Percentiles rank a stretch among this genome's conserved stretches.
These are phyloP conservation scores for human (Homo sapiens) DNA, from an alignment of 2,113 vertebrate species.

Conservation along the genomic window GRCh38 chrX:120768501-120769000, in stretches of 20 bases:
- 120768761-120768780: constrained; percentile 44
- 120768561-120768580: not conserved
- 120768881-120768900: not conserved
- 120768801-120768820: not conserved
- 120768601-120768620: not conserved
- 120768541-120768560: not conserved
- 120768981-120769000: constrained; percentile 16
- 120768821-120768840: not conserved
- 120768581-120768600: not conserved
- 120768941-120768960: not conserved
- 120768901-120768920: constrained; percentile 6
- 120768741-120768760: not conserved
- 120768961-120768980: not conserved
- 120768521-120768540: not conserved
- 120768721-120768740: not conserved
- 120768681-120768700: constrained; percentile 1
- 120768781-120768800: not conserved
- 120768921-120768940: not conserved
- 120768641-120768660: not conserved
- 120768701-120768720: constrained; percentile 4
- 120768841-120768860: not conserved
- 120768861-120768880: constrained; percentile 7
- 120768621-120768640: not conserved
- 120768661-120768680: not conserved
- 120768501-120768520: not conserved